Evolutionary conservation across 2,888 invertebrate genomes (phyloP).

Genomic region (Anoncus sp.): DNA sequence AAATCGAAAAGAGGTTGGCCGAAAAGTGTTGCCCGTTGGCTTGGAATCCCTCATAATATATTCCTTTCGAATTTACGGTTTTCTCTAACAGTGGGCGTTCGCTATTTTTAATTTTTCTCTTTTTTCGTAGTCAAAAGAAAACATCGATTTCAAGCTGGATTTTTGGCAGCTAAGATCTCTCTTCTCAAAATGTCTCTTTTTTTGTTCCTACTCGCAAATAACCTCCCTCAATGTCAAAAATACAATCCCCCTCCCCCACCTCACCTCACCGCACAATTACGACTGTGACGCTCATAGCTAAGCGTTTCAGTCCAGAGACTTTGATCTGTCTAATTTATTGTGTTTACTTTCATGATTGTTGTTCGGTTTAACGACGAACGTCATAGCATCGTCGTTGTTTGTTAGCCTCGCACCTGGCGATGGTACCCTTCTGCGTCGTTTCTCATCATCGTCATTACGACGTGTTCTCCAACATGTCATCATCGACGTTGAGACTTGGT

Average conservation of each 20-base stretch:
- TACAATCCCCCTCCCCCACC: conserved; percentile 6
- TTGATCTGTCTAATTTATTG: conserved; percentile 81
- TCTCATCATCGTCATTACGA: conserved; percentile 42
- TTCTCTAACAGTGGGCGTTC: too few species aligned
- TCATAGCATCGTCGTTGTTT: conserved; percentile 1
- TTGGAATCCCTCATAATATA: too few species aligned
- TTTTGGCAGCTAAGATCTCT: neutral
- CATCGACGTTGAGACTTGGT: neutral
- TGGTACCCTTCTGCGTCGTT: conserved; percentile 40
- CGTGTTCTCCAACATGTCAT: conserved; percentile 45
- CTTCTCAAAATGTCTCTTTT: neutral
- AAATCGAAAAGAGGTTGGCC: too few species aligned
- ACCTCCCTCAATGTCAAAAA: conserved; percentile 12
- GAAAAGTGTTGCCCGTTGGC: too few species aligned
- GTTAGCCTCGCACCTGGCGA: conserved; percentile 24
- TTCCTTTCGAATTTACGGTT: conserved; percentile 48
- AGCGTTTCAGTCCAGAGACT: conserved; percentile 78
- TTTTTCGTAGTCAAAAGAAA: neutral
- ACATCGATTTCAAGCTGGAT: neutral
- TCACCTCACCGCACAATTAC: neutral
- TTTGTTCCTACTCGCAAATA: neutral
- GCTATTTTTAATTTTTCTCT: conserved; percentile 5
- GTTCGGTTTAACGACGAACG: conserved; percentile 58
- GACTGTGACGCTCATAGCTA: conserved; percentile 12
- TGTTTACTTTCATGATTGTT: conserved; percentile 81